Evolutionary conservation across 1,140 invertebrate genomes (phyloP).

Genomic region (Phymastichus coffea): DNA sequence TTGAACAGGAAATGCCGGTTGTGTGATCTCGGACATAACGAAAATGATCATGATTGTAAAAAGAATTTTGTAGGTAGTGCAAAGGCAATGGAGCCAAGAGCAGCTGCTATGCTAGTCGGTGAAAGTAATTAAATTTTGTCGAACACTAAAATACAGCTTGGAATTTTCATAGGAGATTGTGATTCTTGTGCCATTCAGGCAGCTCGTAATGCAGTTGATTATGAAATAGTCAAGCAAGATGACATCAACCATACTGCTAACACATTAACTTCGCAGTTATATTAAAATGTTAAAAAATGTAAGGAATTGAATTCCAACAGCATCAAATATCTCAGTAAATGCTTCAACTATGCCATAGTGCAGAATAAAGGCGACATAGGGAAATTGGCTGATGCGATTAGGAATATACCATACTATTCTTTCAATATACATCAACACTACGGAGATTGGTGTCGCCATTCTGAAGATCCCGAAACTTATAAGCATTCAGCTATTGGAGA

Average conservation of each 20-base stretch:
- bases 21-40: not conserved
- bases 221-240: constrained; percentile 7
- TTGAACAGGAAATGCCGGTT: constrained; percentile 13
- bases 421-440: constrained; percentile 7
- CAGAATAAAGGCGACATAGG: constrained; percentile 6
- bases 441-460: constrained; percentile 18
- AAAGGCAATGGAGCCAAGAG: constrained; percentile 16
- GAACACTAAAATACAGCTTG: constrained; percentile 8
- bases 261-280: constrained; percentile 3
- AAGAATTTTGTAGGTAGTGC: constrained; percentile 13
- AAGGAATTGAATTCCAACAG: constrained; percentile 1
- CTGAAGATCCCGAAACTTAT: constrained; percentile 13
- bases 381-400: not conserved
- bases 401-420: constrained; percentile 16
- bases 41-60: constrained; percentile 15
- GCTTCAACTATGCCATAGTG: constrained; percentile 10
- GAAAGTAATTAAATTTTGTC: constrained; percentile 25
- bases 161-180: constrained; percentile 26
- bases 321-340: constrained; percentile 17
- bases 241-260: constrained; percentile 14
- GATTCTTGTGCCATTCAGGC: constrained; percentile 25
- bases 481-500: constrained; percentile 2
- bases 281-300: constrained; percentile 11
- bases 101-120: constrained; percentile 6
- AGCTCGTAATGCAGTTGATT: constrained; percentile 5